These are phyloP conservation scores for Tryphoninae sp. DNA, from an alignment of 2,888 invertebrate species.

Conservation along the genomic window DNA sequence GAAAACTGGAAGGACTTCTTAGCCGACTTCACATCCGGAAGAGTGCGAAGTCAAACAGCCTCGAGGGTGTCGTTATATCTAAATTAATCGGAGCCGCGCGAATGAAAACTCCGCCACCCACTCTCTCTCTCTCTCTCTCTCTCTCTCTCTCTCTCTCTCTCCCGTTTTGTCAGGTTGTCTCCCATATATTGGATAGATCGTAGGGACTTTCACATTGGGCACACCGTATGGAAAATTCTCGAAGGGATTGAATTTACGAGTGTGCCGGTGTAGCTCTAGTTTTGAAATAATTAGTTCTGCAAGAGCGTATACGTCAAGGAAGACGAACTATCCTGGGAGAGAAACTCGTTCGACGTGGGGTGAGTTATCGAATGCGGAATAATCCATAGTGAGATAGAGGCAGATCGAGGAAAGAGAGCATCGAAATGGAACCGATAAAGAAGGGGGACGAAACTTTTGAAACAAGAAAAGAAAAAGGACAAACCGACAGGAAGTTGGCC, in stretches of 20 bases:
- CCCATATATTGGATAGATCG: conserved; percentile 24
- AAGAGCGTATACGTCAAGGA: conserved; percentile 46
- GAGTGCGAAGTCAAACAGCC: conserved; percentile 66
- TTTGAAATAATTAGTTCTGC: conserved; percentile 58
- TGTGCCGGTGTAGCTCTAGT: conserved; percentile 14
- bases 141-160: background rate
- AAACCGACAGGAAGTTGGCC: conserved; percentile 25
- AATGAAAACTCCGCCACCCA: conserved; percentile 68
- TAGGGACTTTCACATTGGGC: conserved; percentile 19
- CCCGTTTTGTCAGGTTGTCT: conserved; percentile 13
- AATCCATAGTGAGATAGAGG: conserved; percentile 16
- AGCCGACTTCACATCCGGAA: conserved; percentile 24
- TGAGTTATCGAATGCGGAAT: conserved; percentile 43
- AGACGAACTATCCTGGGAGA: conserved; percentile 33
- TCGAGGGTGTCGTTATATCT: conserved; percentile 72
- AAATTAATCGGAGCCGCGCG: conserved; percentile 69
- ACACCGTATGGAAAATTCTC: conserved; percentile 13
- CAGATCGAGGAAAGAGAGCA: conserved; percentile 19
- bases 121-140: background rate
- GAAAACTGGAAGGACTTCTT: background rate
- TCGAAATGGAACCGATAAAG: conserved; percentile 23
- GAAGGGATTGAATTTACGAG: background rate
- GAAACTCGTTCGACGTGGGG: conserved; percentile 43
- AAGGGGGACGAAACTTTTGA: conserved; percentile 29
- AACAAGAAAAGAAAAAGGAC: background rate